Conservation (phyloP, 2,797 vertebrate species). For the Malurus leucopterus region DNA sequence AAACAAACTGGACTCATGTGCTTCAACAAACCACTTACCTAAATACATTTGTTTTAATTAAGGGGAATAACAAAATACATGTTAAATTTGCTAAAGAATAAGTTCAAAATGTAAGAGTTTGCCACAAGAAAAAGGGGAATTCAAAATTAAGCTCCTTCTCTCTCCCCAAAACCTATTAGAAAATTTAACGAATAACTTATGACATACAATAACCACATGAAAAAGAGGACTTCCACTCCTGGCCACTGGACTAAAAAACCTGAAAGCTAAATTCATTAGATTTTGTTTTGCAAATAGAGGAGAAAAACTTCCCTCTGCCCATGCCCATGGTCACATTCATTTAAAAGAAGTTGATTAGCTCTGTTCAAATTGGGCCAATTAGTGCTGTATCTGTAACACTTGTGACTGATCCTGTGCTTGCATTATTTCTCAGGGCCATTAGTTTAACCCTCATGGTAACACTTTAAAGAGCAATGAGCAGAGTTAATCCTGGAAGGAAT, state of each 20-base stretch:
- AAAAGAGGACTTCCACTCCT: background rate
- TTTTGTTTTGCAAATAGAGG: background rate
- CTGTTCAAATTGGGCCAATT: background rate
- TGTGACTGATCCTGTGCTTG: background rate
- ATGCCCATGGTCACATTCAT: background rate
- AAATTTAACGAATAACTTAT: background rate
- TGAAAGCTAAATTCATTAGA: background rate
- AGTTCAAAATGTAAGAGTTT: background rate
- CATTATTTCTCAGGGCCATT: constrained; percentile 31
- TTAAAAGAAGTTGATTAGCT: constrained; percentile 26
- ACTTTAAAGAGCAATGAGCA: background rate
- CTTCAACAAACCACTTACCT: background rate
- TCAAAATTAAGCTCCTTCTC: background rate
- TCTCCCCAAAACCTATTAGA: rapidly evolving
- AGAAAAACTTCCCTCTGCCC: background rate
- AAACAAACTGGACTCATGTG: background rate
- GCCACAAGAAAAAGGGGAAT: background rate
- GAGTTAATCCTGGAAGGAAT: constrained; percentile 21
- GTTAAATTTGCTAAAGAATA: background rate
- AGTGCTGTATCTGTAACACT: background rate
- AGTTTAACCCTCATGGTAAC: constrained; percentile 37
- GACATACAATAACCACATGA: background rate
- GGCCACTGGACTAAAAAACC: background rate
- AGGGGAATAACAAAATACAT: background rate
- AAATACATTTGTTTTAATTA: background rate